Evolutionary conservation across 1,140 invertebrate species (phyloP), one percentile per base, ranked within the genome.

Genomic region (Harlomillsia oculata): DNA sequence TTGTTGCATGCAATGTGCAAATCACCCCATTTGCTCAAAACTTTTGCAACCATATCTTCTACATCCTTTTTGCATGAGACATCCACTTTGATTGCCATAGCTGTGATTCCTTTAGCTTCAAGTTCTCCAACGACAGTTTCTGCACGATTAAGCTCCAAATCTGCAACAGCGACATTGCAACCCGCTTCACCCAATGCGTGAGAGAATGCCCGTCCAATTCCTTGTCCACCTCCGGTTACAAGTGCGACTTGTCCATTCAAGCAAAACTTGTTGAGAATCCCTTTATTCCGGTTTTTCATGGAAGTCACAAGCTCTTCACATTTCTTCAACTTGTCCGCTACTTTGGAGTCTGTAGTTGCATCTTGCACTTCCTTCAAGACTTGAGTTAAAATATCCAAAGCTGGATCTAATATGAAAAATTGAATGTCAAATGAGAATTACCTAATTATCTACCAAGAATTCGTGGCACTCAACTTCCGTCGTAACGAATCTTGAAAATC

Each of bases 1-100:
- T 65, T 65, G 51, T 65, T 65, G n/a, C 50, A 55, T 21, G 52
- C 64, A 48, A 65, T 65, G 26, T 65, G 61, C 13, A 65, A 44
- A 39, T 59, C 64, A 18, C 61, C 64, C 21, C 28, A 65, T 37
- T 51, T 56, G 5, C 48, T 36, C 23, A 65, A 20, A 8, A 63
- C 59, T 30, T 55, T 59, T 14, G 59, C 40, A 3, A 65, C 61
- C 64, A 65, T 65, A 1, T 40, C 40, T 30, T 65, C 64, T 13
- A 60, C 56, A 34, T 65, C 44, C 20, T 50, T 25, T 44, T 65
- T 65, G 21, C 63, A 63, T 18, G 60, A 56, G 18, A 65, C 60
- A 40, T 65, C 64, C 3, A 63, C 64, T 43, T 65, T 56, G 13
- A 65, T 55, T 0, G 64, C 56, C 23, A 65, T 14, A 34, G 41